Conservation (phyloP, 2,888 invertebrate genomes). For the Trichacis sp. region DNA sequence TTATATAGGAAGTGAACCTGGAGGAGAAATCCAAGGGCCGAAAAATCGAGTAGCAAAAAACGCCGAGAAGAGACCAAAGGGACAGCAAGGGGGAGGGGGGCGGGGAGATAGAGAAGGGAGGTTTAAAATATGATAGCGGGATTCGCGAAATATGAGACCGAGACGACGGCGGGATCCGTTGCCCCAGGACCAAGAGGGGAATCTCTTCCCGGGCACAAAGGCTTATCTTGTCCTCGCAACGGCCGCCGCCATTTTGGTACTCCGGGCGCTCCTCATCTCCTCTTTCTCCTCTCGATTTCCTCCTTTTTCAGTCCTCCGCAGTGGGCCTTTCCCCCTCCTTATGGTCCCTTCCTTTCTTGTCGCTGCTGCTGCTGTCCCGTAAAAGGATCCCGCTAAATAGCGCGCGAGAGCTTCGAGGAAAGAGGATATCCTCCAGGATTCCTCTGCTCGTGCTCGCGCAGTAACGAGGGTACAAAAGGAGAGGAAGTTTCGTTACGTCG, state of each 20-base stretch:
- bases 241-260: conserved; percentile 57
- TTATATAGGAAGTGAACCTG: conserved; percentile 11
- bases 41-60: conserved; percentile 48
- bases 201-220: conserved; percentile 54
- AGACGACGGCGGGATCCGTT: conserved; percentile 43
- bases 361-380: conserved; percentile 50
- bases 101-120: too few species aligned
- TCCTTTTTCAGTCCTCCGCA: conserved; percentile 41
- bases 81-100: conserved; percentile 18
- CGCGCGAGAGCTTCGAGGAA: conserved; percentile 60
- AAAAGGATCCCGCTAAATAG: conserved; percentile 62
- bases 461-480: not conserved
- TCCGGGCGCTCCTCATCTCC: conserved; percentile 35
- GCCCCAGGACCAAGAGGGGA: conserved; percentile 40
- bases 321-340: conserved; percentile 29
- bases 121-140: conserved; percentile 66
- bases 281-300: conserved; percentile 30
- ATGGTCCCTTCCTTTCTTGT: conserved; percentile 53
- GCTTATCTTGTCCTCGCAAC: conserved; percentile 59
- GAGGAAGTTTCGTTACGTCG: too few species aligned
- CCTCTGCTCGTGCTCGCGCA: conserved; percentile 31
- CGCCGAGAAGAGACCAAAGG: conserved; percentile 18
- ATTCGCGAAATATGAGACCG: conserved; percentile 68
- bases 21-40: conserved; percentile 33
- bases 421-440: conserved; percentile 58